Conservation (phyloP, 2,113 vertebrate genomes). For the Lipophrys pholis region DNA sequence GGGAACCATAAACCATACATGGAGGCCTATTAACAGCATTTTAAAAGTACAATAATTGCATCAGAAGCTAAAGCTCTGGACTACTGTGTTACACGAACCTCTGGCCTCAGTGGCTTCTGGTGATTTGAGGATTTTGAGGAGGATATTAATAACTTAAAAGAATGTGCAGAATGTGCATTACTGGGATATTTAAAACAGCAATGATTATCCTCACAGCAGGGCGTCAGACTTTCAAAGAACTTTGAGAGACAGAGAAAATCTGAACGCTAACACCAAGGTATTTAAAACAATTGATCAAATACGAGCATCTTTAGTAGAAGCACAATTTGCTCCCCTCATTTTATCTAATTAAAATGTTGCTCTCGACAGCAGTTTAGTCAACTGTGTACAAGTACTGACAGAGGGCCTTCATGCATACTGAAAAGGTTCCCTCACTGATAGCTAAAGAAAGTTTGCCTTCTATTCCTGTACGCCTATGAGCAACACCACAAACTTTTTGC, state of each 20-base stretch:
- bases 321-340: too few species aligned
- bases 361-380: neutral
- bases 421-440: conserved; percentile 71
- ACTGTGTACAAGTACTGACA: conserved; percentile 33
- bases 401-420: conserved; percentile 45
- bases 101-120: conserved; percentile 61
- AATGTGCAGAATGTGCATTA: conserved; percentile 18
- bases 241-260: neutral
- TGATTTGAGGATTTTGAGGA: conserved; percentile 51
- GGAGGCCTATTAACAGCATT: neutral
- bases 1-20: conserved; percentile 16
- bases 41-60: conserved; percentile 2
- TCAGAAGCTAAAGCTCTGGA: conserved; percentile 38
- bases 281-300: neutral
- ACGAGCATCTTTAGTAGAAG: neutral
- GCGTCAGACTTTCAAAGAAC: neutral
- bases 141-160: conserved; percentile 32
- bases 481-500: conserved; percentile 32
- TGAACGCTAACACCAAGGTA: too few species aligned
- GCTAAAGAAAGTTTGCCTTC: conserved; percentile 63
- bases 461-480: conserved; percentile 47
- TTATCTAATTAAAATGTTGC: neutral
- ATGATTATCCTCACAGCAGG: neutral
- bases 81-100: conserved; percentile 59
- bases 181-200: conserved; percentile 6